Base-by-base conservation (phyloP, 1,140 invertebrate species). In the Wasmannia auropunctata region DNA sequence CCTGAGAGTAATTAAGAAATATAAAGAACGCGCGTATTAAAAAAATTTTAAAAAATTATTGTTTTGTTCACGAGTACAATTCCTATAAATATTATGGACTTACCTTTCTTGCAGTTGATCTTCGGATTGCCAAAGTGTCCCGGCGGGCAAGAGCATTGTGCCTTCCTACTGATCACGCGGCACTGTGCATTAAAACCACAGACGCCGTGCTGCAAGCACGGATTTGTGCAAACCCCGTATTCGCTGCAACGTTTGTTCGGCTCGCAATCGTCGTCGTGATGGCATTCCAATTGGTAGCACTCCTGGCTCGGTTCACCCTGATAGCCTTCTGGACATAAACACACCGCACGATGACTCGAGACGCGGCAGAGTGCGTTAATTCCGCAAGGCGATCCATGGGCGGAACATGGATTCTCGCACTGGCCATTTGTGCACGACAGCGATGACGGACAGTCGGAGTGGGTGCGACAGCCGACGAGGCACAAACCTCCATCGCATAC, bases 131-230 rank as follows among this genome's bases (percentile, higher is more conserved):
- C 98, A 88, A 97, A 96, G 92, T 97, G 98, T 80, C 97, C 97
- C 14, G 97, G 97, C 19, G 98, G 97, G 93, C 98, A 99, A 0
- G 97, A 97, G 94, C 98, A 99, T 88, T 98, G 96, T 0, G 98
- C 96, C 87, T 96, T 95, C 88, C 97, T 96, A 79, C 97, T 96
- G 3, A 97, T 95, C 2, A 98, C 97, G n/a, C 97, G 96, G 91
- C 98, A 99, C 88, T 98, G 97, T 0, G 98, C 98, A 94, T 98
- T 98, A 16, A 96, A 94, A 11, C 98, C 98, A 92, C 98, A 99
- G 3, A 96, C 96, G 14, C 96, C 96, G 62, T 96, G 95, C 89
- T 97, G 96, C 31, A 97, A 90, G 92, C 98, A 99, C 3, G 98
- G 97, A 95, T 98, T 98, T 67, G 96, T 97, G 91, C 98, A 99